Base-by-base conservation (phyloP, 64 coral and sea anemone genomes). In the Porites lutea region DNA sequence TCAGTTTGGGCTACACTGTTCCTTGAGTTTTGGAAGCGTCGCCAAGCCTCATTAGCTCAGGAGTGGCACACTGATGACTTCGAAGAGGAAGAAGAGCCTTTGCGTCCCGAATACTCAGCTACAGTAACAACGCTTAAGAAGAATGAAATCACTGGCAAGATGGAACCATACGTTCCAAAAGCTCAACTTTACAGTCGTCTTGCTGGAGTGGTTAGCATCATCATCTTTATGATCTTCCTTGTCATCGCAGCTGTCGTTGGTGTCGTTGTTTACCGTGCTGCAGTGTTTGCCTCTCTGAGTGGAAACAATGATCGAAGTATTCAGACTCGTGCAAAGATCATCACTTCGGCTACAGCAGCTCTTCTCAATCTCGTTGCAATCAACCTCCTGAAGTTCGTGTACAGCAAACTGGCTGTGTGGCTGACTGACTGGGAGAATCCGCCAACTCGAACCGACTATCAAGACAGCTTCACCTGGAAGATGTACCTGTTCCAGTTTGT, bases 401-500 rank as follows among this genome's bases (percentile, higher is more conserved):
- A 98, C 86, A 98, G 91, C 44, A 76, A 93, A 58, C 64, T 98
- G 14, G 96, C 96, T 5, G 81, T 95, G 12, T 98, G 89, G 93
- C 18, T 97, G 49, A 97, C 95, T 21, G 90, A 97, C 55, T 97
- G 95, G 95, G 95, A 97, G 80, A 97, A 97, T 47, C 95, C 95
- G 43, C 88, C 92, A 4, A 97, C 95, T 3, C 86, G 79, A 4
- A 96, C 95, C 1, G 92, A 94, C 76, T 96, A 94, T 59, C 92
- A 97, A 60, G 95, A 97, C 16, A 97, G 95, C 77, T 97, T 97
- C 83, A 97, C 92, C 0, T 94, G 90, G 68, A 97, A 97, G 68
- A 97, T 97, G 95, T 97, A 97, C 92, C 45, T 97, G 50, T 97
- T 97, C 71, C 95, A 97, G 82, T 97, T 97, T 91, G 95, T 97